Evolutionary conservation across 2,797 vertebrate genomes (phyloP), one percentile per base, ranked within the genome.

Genomic region (Epinephelus awoara): DNA sequence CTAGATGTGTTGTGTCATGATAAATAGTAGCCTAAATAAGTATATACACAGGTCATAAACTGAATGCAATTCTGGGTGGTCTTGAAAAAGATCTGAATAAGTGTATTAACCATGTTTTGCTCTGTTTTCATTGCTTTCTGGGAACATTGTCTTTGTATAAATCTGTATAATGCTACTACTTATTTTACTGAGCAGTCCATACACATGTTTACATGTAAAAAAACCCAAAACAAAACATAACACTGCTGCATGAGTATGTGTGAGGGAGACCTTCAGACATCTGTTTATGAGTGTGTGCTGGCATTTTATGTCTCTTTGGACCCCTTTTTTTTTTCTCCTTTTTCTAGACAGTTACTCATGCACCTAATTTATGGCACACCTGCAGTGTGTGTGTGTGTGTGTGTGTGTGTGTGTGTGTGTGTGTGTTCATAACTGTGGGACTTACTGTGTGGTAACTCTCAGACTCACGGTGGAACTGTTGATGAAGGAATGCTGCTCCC

Each of bases 311-410:
- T 84, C 80, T 85, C 67, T 86, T 79, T 68, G 51, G 69, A 80
- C 58, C 17, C 0, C 10, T 71, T 83, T 85, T 77, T 76, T 73
- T 75, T 72, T 52, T 83, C 59, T 77, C 44, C 77, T 68, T 84
- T 51, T 85, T 88, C 85, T 85, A 91, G 91, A 93, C 91, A 89
- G 92, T 95, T 94, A 92, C 92, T 94, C 92, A 93, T 89, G 82
- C 88, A 83, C 78, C 84, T 93, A 90, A 94, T 94, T 94, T 93
- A 91, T 89, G 86, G 86, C 88, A 78, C 92, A 94, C 93, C 93
- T 94, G 94, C 89, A 89, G 85, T 79, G 81, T 54, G 77, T 44
- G 77, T 67, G 62, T 69, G 71, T 72, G 67, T 78, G 49, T 65
- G 50, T 56, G 75, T 65, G 54, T 78, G 67, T 72, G 67, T 72